Conservation (phyloP, 2,113 vertebrate species). For the Mustela nigripes region DNA sequence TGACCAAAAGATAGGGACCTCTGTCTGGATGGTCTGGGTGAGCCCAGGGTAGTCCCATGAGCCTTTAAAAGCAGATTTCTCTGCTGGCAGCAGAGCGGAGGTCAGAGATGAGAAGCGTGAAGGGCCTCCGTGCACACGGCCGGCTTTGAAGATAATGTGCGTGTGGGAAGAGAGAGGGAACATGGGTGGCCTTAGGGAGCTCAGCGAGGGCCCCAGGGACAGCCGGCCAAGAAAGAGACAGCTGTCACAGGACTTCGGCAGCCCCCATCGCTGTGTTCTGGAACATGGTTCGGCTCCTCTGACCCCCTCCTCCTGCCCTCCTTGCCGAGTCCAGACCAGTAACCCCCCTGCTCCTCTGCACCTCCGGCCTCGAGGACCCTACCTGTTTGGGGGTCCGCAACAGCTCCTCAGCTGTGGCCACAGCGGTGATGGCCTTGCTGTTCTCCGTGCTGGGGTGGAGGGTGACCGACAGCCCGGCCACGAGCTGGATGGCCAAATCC, state of each 20-base stretch:
- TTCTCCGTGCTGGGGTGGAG: slow-evolving; percentile 92
- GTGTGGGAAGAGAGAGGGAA: no score
- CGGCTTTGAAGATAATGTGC: background rate
- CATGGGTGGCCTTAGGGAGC: fast-evolving
- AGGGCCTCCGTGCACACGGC: background rate
- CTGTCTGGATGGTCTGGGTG: background rate
- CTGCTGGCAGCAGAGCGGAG: background rate
- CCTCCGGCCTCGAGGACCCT: fast-evolving
- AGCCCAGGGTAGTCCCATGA: fast-evolving
- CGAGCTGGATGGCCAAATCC: slow-evolving; percentile 95
- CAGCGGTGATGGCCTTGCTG: slow-evolving; percentile 92
- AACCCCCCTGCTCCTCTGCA: fast-evolving
- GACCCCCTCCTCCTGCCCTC: fast-evolving
- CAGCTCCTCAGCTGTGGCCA: slow-evolving; percentile 93
- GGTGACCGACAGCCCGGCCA: slow-evolving; percentile 93
- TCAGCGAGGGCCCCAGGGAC: fast-evolving
- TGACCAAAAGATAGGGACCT: background rate
- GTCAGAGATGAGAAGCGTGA: background rate
- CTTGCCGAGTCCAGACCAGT: fast-evolving
- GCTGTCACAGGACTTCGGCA: background rate
- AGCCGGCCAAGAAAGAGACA: fast-evolving
- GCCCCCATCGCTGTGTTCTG: background rate
- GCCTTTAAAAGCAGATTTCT: background rate
- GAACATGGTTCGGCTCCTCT: fast-evolving
- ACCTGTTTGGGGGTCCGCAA: slow-evolving; percentile 96